phyloP scores from a whole-genome alignment of 2,797 vertebrate species.

The Centropyge bicolor region DNA sequence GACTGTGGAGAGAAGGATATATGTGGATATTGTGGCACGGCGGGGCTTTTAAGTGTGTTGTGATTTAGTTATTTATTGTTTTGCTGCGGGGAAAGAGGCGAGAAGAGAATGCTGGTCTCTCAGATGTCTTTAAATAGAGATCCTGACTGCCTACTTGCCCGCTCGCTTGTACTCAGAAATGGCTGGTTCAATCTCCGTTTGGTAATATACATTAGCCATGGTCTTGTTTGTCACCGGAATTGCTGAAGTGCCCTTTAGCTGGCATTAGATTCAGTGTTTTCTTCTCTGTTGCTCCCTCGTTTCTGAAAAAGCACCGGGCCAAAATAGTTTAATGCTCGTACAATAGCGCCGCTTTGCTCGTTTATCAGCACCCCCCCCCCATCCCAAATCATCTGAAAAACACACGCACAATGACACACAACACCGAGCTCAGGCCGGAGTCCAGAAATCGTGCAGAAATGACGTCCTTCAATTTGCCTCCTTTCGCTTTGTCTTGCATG shows the following conservation, averaged over 20 bases:
- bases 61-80: constrained; percentile 82
- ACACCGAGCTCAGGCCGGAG: constrained; percentile 16
- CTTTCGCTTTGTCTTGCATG: not conserved
- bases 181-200: constrained; percentile 64
- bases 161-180: constrained; percentile 63
- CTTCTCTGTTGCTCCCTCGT: constrained; percentile 51
- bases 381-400: constrained; percentile 22
- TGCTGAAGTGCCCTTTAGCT: constrained; percentile 76
- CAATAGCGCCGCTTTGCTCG: constrained; percentile 31
- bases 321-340: constrained; percentile 50
- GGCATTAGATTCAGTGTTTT: constrained; percentile 65
- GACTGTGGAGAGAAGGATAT: constrained; percentile 62
- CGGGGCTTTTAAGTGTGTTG: constrained; percentile 77
- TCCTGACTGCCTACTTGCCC: constrained; percentile 61
- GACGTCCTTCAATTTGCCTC: constrained; percentile 20
- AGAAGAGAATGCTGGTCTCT: constrained; percentile 66
- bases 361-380: constrained; percentile 42
- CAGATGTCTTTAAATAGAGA: constrained; percentile 79
- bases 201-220: constrained; percentile 74
- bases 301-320: constrained; percentile 42
- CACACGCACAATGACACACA: constrained; percentile 14
- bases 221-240: constrained; percentile 76
- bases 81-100: constrained; percentile 65
- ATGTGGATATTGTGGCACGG: constrained; percentile 65
- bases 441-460: constrained; percentile 32